phyloP scores from a whole-genome alignment of 2,797 vertebrate species.

The Rhabdophis nuchalis region DNA sequence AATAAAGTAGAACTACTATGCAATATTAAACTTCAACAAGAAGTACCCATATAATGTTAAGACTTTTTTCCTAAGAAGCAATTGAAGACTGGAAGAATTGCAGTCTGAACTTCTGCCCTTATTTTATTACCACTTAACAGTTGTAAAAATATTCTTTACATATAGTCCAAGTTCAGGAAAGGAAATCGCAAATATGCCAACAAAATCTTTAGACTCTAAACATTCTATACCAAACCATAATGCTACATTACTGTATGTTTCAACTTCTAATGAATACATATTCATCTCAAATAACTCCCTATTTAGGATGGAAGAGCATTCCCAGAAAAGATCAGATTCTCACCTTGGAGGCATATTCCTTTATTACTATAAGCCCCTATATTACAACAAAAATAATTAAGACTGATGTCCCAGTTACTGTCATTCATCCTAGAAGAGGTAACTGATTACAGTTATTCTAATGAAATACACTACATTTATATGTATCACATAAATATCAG shows the following conservation, averaged over 20 bases:
- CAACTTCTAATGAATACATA: neutral
- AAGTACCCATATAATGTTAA: constrained; percentile 3
- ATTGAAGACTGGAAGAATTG: neutral
- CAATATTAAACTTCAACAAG: neutral
- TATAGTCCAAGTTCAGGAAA: neutral
- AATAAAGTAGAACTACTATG: neutral
- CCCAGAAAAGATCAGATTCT: neutral
- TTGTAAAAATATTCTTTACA: neutral
- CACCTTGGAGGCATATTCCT: neutral
- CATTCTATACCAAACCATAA: neutral
- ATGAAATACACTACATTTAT: neutral
- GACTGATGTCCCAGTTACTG: neutral
- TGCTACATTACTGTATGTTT: neutral
- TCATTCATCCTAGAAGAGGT: neutral
- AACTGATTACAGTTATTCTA: neutral
- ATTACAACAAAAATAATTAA: neutral
- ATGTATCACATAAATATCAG: neutral
- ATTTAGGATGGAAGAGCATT: neutral
- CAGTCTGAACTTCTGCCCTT: constrained; percentile 9
- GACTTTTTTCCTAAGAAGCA: neutral
- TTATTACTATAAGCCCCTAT: neutral
- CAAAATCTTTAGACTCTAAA: neutral
- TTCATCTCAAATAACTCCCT: neutral
- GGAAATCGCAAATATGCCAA: neutral
- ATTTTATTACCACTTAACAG: constrained; percentile 13